Evolutionary conservation across 1,140 invertebrate genomes (phyloP).

Genomic region (Bombus turneri): DNA sequence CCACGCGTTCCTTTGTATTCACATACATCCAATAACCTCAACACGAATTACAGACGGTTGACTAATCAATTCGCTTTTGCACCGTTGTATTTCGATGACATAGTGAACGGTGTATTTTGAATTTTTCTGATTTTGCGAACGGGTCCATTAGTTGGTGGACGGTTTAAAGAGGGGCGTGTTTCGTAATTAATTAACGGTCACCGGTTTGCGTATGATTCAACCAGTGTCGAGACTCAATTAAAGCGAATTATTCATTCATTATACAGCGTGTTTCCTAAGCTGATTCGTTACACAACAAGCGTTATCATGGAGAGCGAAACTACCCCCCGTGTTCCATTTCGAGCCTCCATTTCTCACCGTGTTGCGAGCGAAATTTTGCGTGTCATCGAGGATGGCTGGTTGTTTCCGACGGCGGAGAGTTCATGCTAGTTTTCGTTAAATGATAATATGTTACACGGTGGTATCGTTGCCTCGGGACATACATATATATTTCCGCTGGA

Average conservation of each 20-base stretch:
- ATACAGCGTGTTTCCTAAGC: constrained; percentile 9
- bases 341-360: background rate
- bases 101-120: background rate
- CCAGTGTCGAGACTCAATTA: background rate
- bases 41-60: background rate
- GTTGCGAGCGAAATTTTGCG: background rate
- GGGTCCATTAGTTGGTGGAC: background rate
- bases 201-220: background rate
- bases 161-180: background rate
- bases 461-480: background rate
- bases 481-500: background rate
- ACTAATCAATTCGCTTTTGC: constrained; percentile 12
- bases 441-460: background rate
- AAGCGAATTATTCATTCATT: constrained; percentile 37
- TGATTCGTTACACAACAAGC: constrained; percentile 1
- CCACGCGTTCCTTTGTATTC: no score
- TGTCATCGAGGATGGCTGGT: background rate
- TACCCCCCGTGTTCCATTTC: background rate
- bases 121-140: background rate
- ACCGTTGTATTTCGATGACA: background rate
- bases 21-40: no score
- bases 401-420: background rate
- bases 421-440: background rate
- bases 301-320: background rate
- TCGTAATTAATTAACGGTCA: constrained; percentile 29